Base-by-base conservation (phyloP, 2,888 invertebrate species). In the Polydrusus tereticollis region DNA sequence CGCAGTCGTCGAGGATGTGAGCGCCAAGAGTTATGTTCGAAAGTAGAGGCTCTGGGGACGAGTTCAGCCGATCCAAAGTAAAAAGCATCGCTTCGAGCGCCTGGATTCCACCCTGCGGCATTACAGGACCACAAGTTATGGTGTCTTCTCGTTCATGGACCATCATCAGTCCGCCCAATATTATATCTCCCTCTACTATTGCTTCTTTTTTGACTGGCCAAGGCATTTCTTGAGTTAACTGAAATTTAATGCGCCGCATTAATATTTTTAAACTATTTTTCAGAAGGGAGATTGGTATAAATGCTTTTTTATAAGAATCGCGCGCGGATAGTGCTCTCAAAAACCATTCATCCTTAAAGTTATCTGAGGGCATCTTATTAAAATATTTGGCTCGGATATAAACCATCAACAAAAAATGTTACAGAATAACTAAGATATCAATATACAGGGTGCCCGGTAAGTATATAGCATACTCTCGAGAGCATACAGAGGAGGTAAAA, bases 111-210 rank as follows among this genome's bases (percentile, higher is more conserved):
- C 97, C 97, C 85, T 97, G 97, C 0, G 96, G 95, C 97, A 97
- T 97, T 38, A 97, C 93, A 0, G 94, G 94, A 0, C 97, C 97
- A 82, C 97, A 97, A 0, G 94, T 95, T 82, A 93, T 90, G 47
- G 90, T 90, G 79, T 97, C 96, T 78, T 95, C 94, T 16, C 97
- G 87, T 80, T 96, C 96, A 83, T 97, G 97, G 0, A 97, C 93
- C 95, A 97, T 97, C 95, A 97, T 97, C 58, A 97, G 86, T 0
- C 96, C 97, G 5, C 97, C 97, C 0, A 97, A 88, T 6, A 96
- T 90, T 62, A 97, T 87, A 81, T 97, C 94, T 0, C 97, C 97
- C 82, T 95, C 94, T 62, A 96, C 91, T 4, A 93, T 91, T 0
- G 96, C 94, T 79, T 95, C 94, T 80, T 92, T 90, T 81, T 95